Base-by-base conservation (phyloP, 2,113 vertebrate genomes). In the Percopsis transmontana region DNA sequence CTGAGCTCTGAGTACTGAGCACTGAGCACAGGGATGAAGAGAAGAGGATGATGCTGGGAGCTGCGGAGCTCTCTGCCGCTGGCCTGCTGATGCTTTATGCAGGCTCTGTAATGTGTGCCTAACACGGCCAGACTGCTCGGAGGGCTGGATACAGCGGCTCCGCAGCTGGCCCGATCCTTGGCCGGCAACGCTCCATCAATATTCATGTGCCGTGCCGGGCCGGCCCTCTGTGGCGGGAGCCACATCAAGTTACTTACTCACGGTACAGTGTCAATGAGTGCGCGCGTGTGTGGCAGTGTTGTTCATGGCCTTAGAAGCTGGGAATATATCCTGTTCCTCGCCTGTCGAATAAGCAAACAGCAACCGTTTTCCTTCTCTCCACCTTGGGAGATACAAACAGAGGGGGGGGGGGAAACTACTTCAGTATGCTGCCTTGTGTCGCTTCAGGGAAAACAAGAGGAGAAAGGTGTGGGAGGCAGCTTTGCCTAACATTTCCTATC, bases 131-230 rank as follows among this genome's bases (percentile, higher is more conserved):
- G 50, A 73, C 66, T 76, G 52, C 52, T 68, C 69, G 53, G 50
- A 65, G 59, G 53, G 67, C 33, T 33, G 66, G 81, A 75, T 45
- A 44, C 44, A 58, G 64, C 54, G 58, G 58, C 20, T 55, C 69
- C 40, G 60, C 48, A 62, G 52, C 57, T 72, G 75, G 73, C 72
- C 77, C 62, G 55, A 50, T 0, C 2, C 62, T 77, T 65, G 68
- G 62, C 76, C 53, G 53, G 58, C 68, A 58, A 81, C 66, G 50
- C 77, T 48, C 52, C 14, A 84, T 86, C 69, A 82, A 89, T 88
- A 90, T 88, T 82, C 83, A 87, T 80, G 80, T 70, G 80, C 65
- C n/a, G n/a, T n/a, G n/a, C n/a, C n/a, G 38, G 40, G 65, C 66
- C 63, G 68, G 70, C 75, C 45, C 79, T 84, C 74, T 75, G 70